Conservation (phyloP, 2,888 invertebrate genomes). For the Volucella bombylans region DNA sequence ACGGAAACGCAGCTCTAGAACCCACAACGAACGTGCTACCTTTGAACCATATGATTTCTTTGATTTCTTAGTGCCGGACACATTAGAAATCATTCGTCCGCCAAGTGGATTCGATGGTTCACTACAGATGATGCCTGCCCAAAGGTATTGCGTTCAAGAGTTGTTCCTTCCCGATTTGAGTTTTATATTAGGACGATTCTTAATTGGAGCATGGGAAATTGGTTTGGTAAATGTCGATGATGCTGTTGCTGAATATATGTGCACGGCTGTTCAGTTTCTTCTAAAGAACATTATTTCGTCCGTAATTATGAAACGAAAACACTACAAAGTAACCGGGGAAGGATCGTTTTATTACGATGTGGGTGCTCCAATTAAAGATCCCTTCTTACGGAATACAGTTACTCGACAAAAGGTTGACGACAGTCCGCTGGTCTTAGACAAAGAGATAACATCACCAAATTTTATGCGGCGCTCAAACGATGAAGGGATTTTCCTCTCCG, state of each 20-base stretch:
- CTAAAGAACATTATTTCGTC: slow-evolving; percentile 91
- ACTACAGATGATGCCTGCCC: slow-evolving; percentile 78
- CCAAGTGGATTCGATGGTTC: slow-evolving; percentile 77
- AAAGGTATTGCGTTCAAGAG: slow-evolving; percentile 87
- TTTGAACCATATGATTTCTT: slow-evolving; percentile 86
- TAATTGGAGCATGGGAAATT: slow-evolving; percentile 94
- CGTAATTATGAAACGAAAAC: slow-evolving; percentile 90
- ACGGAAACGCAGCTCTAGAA: slow-evolving; percentile 83
- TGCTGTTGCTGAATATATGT: slow-evolving; percentile 91
- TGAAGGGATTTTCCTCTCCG: slow-evolving; percentile 89
- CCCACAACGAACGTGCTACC: slow-evolving; percentile 84
- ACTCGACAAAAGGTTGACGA: slow-evolving; percentile 86
- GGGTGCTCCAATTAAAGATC: slow-evolving; percentile 90
- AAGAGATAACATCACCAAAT: slow-evolving; percentile 85
- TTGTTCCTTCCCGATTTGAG: slow-evolving; percentile 92
- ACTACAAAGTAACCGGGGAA: slow-evolving; percentile 88
- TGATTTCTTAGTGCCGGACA: slow-evolving; percentile 85
- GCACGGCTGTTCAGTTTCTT: slow-evolving; percentile 90
- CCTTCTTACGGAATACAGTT: slow-evolving; percentile 89
- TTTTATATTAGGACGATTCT: slow-evolving; percentile 91
- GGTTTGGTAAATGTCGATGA: slow-evolving; percentile 93
- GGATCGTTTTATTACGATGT: slow-evolving; percentile 90
- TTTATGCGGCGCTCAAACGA: slow-evolving; percentile 90
- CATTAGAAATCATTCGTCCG: slow-evolving; percentile 79
- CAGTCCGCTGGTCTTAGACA: slow-evolving; percentile 84